Percentiles rank a stretch among this genome's conserved stretches.
These are phyloP conservation scores for Cuniculus paca DNA, from an alignment of 2,797 vertebrate species.

Conservation along the genomic window DNA sequence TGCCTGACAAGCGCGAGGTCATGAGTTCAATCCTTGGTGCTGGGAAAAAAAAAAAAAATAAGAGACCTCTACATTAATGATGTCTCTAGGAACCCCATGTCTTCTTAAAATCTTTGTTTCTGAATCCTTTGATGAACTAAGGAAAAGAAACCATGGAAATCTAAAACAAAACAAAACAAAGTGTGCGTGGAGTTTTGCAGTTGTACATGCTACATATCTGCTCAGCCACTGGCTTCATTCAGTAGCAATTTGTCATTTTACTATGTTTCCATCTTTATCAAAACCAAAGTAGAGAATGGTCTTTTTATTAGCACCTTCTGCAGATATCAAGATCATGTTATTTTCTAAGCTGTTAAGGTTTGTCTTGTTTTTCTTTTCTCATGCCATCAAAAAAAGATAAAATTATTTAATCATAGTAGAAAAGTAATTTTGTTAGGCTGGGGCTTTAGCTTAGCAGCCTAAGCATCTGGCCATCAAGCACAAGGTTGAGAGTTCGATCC, in stretches of 20 bases:
- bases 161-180: not conserved
- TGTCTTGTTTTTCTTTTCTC: constrained; percentile 62
- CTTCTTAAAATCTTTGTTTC: constrained; percentile 58
- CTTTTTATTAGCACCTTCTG: not conserved
- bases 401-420: constrained; percentile 36
- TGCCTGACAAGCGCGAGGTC: no score
- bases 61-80: not conserved
- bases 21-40: no score
- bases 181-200: not conserved
- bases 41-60: no score
- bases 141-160: constrained; percentile 62
- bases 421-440: constrained; percentile 45
- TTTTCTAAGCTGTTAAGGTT: constrained; percentile 43
- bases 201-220: not conserved
- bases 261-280: constrained; percentile 28
- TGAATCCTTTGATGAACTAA: constrained; percentile 50
- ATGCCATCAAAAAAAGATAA: constrained; percentile 53
- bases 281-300: constrained; percentile 34
- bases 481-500: no score
- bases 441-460: no score
- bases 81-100: not conserved
- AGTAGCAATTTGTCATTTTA: not conserved
- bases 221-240: not conserved
- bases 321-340: not conserved
- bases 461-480: no score